Evolutionary conservation across 2,113 vertebrate species (phyloP), one percentile per base, ranked within the genome.

Genomic region (Entosphenus tridentatus): DNA sequence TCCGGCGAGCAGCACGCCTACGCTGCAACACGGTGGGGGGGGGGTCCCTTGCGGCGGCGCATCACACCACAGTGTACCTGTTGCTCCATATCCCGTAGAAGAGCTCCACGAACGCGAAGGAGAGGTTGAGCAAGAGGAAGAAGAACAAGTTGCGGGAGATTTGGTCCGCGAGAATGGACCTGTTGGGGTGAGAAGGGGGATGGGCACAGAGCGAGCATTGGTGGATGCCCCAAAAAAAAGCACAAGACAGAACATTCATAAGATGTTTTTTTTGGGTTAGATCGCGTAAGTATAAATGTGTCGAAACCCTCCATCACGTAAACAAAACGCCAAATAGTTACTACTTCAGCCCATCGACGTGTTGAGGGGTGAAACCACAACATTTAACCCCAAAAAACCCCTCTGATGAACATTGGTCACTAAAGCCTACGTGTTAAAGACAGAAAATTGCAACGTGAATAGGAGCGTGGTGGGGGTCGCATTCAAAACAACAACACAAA

Each of bases 81-180:
- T 96, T 96, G 76, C 88, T 96, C 92, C 92, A 96, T 77, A 96
- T 84, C 70, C 92, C 92, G 71, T 89, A 96, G 5, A 78, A 78
- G 3, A 96, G 77, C 78, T 96, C 92, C 78, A 96, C 89, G 72
- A 96, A 96, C 57, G 89, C 92, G 76, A 96, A 96, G 58, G 89
- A 96, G 2, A 96, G 83, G 68, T 96, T 96, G 70, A 96, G 82
- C 69, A 87, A 87, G 67, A 96, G 82, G 75, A 96, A 96, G 75
- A 85, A 88, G 76, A 96, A 96, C 59, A 96, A 79, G 73, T 96
- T 96, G 73, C 90, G 78, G 21, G 92, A 96, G 7, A 89, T 96
- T 79, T 85, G 87, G 77, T 96, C 90, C 0, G 88, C 83, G 72
- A 96, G 81, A 73, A 96, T 96, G 55, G 88, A 89, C 81, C 90